Evolutionary conservation across 2,888 invertebrate species (phyloP), one percentile per base, ranked within the genome.

Genomic region (Napeogenes sylphis): DNA sequence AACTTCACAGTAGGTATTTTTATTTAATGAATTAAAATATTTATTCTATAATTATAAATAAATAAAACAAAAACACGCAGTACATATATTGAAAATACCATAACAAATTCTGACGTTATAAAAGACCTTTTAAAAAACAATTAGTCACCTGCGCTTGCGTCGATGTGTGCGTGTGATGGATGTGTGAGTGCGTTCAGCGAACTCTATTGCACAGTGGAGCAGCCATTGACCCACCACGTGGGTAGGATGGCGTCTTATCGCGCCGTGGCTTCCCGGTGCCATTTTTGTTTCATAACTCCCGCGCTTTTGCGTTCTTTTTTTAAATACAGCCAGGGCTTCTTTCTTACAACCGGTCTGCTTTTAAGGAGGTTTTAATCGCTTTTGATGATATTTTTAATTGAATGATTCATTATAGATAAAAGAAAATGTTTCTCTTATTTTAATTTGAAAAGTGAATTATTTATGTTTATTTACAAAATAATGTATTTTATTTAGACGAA

Each of bases 151-250:
- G 83, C 77, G 71, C 66, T 68, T 65, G 67, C 53, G 59, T 42
- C 54, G 21, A 8, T 51, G 51, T 51, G 51, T 51, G 51, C 30
- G 61, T 58, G 59, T 58, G 65, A 3, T 62, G 54, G 21, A 42
- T 55, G 65, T 62, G 69, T 70, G 71, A 70, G 76, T 67, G 73
- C 78, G 87, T 84, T 84, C 83, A 83, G 68, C 82, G 87, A 87
- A 83, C 87, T 78, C 79, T 70, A 69, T 65, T 74, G 80, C 83
- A 82, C 87, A 90, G 85, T 90, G 85, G 87, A 87, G 82, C 89
- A 90, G 84, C 45, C 89, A 80, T 87, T 89, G 89, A 88, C 85
- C 88, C 75, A 83, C 87, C 89, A 90, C 89, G 88, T 89, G 89
- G 88, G 85, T 72, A 70, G 77, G 75, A 77, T 76, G 77, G 66